A percentile compares a stretch with the other conserved stretches of the same genome.
phyloP scores from a whole-genome alignment of 2,888 invertebrate genomes.

The Orchestes rusci region DNA sequence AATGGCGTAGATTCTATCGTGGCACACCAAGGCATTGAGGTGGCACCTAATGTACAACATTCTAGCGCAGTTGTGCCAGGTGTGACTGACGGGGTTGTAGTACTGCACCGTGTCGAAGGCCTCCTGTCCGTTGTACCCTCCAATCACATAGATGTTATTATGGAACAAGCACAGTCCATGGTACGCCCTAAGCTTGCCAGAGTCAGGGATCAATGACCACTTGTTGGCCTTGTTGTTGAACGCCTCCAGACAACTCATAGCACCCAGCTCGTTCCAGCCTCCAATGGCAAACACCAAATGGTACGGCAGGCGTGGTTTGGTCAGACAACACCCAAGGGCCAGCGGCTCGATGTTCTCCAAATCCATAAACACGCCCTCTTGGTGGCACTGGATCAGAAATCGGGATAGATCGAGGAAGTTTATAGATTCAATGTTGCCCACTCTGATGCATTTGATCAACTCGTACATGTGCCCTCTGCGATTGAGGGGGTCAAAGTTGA shows the following conservation, averaged over 20 bases:
- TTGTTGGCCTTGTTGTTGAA: constrained; percentile 72
- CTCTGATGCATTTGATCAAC: constrained; percentile 45
- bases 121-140: constrained; percentile 73
- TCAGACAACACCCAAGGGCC: constrained; percentile 27
- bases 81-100: constrained; percentile 68
- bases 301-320: constrained; percentile 62
- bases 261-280: constrained; percentile 80
- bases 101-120: constrained; percentile 73
- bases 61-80: constrained; percentile 69
- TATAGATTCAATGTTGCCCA: constrained; percentile 48
- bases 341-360: constrained; percentile 27
- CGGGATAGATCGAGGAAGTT: constrained; percentile 33
- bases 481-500: constrained; percentile 51
- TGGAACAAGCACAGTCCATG: constrained; percentile 43
- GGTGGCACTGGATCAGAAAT: too few relatives aligned
- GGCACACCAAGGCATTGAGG: constrained; percentile 65
- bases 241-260: constrained; percentile 71
- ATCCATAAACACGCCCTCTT: constrained; percentile 31
- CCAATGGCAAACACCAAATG: constrained; percentile 77
- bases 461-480: constrained; percentile 51
- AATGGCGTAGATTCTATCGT: constrained; percentile 70
- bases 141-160: constrained; percentile 25
- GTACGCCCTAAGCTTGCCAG: constrained; percentile 65
- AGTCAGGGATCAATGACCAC: constrained; percentile 66
- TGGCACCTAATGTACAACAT: constrained; percentile 69